Percentiles rank a stretch among this genome's conserved stretches.
phyloP scores from a whole-genome alignment of 1,140 invertebrate species.

The Euura saliciscinereae region DNA sequence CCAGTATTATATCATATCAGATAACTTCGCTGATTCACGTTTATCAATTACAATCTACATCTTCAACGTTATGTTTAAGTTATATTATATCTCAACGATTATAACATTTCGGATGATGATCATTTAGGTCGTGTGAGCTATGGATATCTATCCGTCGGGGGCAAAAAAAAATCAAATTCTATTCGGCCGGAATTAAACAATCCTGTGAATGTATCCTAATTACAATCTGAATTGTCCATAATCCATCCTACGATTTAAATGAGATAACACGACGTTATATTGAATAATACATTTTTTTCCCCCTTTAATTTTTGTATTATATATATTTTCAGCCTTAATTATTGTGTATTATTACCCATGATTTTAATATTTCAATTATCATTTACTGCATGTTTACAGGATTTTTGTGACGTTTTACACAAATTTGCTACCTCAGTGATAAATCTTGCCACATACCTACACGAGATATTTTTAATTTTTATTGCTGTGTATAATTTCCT shows the following conservation, averaged over 20 bases:
- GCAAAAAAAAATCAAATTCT: background rate
- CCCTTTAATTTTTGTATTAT: conserved; percentile 18
- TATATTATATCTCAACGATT: background rate
- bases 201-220: conserved; percentile 1
- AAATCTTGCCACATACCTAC: conserved; percentile 21
- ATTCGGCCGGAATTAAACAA: background rate
- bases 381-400: conserved; percentile 58
- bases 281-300: background rate
- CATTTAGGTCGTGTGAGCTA: background rate
- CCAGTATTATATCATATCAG: too few species aligned
- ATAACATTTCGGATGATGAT: background rate
- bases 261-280: conserved; percentile 1
- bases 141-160: background rate
- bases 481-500: conserved; percentile 35
- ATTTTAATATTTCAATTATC: conserved; percentile 42
- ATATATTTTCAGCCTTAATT: conserved; percentile 22
- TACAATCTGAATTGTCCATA: background rate
- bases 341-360: conserved; percentile 33
- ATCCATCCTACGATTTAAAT: background rate
- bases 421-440: conserved; percentile 27
- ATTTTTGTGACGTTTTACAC: conserved; percentile 46
- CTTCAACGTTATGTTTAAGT: background rate
- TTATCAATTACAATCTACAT: too few species aligned
- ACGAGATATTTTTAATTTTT: conserved; percentile 17
- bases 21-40: too few species aligned